Evolutionary conservation across 2,797 vertebrate species (phyloP), one percentile per base, ranked within the genome.

Genomic region (Phataginus tetradactyla): DNA sequence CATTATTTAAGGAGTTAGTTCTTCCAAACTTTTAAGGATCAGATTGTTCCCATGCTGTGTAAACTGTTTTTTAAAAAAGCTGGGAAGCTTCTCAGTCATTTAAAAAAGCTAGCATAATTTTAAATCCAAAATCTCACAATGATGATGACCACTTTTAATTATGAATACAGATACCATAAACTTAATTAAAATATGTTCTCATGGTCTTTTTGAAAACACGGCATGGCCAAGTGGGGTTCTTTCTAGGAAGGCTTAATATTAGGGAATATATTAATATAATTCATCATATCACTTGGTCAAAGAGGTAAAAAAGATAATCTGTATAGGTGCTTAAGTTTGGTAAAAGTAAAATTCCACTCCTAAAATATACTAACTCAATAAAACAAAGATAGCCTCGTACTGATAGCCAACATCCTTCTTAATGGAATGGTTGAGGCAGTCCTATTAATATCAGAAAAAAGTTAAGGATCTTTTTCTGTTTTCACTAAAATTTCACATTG

Each of bases 181-280:
- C 13, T 27, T 94, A 55, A 80, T 79, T 91, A 77, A 84, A 87
- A 61, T 92, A 85, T 37, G 66, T 94, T 74, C n/a, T 64, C 74
- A 14, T 57, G 25, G 55, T 57, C 4, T 89, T 13, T 61, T 75
- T 89, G 45, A 95, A 92, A 92, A 77, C 74, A 57, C 9, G 71
- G 29, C 4, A 64, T 55, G 11, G 42, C 23, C 68, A 84, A 78
- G 13, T 74, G 4, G 32, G 9, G 17, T 74, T 94, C 13, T 95
- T 94, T 79, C 27, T 37, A 88, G 34, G 53, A 84, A 72, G 11
- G 0, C 20, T 84, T 94, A 81, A 63, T 66, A 74, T 72, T 74
- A 86, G n/a, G 57, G 78, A 84, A 72, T 72, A 20, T 78, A 71
- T 53, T 86, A 86, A 61, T 61, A 18, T 86, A 80, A 66, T 75